Base-by-base conservation (phyloP, 2,888 invertebrate genomes). In the Acholoe squamosa region DNA sequence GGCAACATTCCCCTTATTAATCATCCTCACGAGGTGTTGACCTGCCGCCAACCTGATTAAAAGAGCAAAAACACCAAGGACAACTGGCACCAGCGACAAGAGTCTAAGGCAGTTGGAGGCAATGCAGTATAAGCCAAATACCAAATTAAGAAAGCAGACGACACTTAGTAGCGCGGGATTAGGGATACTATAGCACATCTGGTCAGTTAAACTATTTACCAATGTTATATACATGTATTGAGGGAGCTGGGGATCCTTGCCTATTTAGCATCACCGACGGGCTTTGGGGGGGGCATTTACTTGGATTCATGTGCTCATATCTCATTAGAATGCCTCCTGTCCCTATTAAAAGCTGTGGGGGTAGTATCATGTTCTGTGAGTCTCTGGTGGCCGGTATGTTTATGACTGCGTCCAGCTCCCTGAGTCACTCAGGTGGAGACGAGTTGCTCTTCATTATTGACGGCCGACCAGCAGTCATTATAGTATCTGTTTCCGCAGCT, bases 1-100 rank as follows among this genome's bases (percentile, higher is more conserved):
- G 34, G n/a, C 80, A 43, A 43, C 80, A 43, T 80, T 80, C 80
- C 34, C 16, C 19, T 43, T 80, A 34, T 34, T 80, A 34, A 80
- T 34, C 43, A 33, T 14, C 33, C 80, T 80, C 80, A 80, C 33
- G 43, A 80, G 80, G 80, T 80, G 80, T 80, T 19, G 71, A 25
- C 71, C 71, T 25, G 19, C 80, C 80, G 80, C 34, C 34, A 33
- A 43, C 80, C 80, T 80, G 80, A 80, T 80, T 80, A 80, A 43
- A 80, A 33, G 80, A 43, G 80, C 80, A 71, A 71, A 71, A 71
- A 71, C 43, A 43, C 71, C 71, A 71, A 71, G 71, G 71, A 25
- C 71, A 28, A 14, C 14, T 28, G 14, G 71, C 71, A 61, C 61
- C 61, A n/a, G 61, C n/a, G 61, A n/a, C 61, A 7, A 10, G 5